Conservation (phyloP, 2,888 invertebrate genomes). For the Pseudanteris insignis region DNA sequence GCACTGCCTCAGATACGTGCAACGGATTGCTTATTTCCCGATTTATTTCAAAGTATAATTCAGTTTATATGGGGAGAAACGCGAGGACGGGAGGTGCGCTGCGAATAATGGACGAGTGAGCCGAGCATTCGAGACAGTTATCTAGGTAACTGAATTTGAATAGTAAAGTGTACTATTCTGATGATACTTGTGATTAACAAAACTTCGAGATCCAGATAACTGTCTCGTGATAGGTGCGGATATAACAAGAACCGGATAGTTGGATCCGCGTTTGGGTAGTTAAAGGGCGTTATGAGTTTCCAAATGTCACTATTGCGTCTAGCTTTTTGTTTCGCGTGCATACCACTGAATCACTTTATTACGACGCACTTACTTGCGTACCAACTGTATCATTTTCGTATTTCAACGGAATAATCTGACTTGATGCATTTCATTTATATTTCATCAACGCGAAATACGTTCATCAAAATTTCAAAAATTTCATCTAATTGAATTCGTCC, state of each 20-base stretch:
- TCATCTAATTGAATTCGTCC: no score
- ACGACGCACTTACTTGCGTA: slow-evolving; percentile 2
- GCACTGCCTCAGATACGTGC: slow-evolving; percentile 24
- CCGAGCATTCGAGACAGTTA: slow-evolving; percentile 27
- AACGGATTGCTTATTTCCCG: slow-evolving; percentile 15
- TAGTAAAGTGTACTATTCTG: slow-evolving; percentile 34
- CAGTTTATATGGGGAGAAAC: slow-evolving; percentile 15
- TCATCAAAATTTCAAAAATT: no score
- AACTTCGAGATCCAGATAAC: slow-evolving; percentile 33
- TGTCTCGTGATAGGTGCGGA: slow-evolving; percentile 9
- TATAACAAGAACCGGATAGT: slow-evolving; percentile 26
- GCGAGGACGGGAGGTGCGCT: background rate
- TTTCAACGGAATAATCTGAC: background rate
- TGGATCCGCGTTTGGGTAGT: slow-evolving; percentile 29
- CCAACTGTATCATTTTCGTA: no score
- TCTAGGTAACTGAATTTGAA: slow-evolving; percentile 35
- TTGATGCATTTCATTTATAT: no score
- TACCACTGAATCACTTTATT: slow-evolving; percentile 6
- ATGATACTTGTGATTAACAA: slow-evolving; percentile 38
- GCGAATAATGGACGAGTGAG: slow-evolving; percentile 20
- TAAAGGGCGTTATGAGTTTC: slow-evolving; percentile 34
- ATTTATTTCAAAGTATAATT: slow-evolving; percentile 29
- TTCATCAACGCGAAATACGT: no score
- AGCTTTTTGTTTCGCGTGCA: slow-evolving; percentile 22
- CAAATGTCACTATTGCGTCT: slow-evolving; percentile 21